These are phyloP conservation scores for Monodelphis domestica DNA, from an alignment of 2,797 vertebrate genomes.

Conservation along the genomic window DNA sequence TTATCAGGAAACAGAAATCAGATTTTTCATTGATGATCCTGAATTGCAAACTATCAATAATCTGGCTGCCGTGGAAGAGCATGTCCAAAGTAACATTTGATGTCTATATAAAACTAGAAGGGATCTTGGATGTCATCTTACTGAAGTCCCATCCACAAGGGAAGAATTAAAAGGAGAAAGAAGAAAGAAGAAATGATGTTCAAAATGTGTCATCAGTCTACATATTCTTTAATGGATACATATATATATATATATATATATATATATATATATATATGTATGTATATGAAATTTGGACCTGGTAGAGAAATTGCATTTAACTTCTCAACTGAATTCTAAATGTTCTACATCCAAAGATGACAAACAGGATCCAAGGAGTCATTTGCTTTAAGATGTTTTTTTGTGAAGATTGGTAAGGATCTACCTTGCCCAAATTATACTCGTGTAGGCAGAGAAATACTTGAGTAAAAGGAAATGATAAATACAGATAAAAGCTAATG, in stretches of 20 bases:
- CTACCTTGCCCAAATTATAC: too few relatives aligned
- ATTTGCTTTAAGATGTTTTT: too few relatives aligned
- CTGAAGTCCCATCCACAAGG: neutral
- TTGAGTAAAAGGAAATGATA: too few relatives aligned
- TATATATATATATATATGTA: too few relatives aligned
- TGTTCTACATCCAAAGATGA: too few relatives aligned
- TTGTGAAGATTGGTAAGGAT: too few relatives aligned
- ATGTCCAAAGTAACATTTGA: constrained; percentile 10
- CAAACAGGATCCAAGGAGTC: too few relatives aligned
- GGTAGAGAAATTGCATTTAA: neutral
- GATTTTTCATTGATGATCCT: neutral
- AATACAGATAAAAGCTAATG: too few relatives aligned
- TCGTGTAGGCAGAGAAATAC: too few relatives aligned
- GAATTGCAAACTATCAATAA: neutral
- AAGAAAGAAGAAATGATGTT: neutral
- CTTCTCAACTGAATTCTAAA: neutral
- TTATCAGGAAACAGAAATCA: neutral
- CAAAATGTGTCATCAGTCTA: too few relatives aligned
- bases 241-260: too few relatives aligned
- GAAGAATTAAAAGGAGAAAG: neutral
- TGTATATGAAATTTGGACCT: neutral
- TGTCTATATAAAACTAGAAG: neutral
- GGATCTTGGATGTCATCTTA: neutral
- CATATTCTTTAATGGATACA: too few relatives aligned
- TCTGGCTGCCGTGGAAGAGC: accelerated